Evolutionary conservation across 2,113 vertebrate species (phyloP).

Genomic region (Fukomys damarensis): DNA sequence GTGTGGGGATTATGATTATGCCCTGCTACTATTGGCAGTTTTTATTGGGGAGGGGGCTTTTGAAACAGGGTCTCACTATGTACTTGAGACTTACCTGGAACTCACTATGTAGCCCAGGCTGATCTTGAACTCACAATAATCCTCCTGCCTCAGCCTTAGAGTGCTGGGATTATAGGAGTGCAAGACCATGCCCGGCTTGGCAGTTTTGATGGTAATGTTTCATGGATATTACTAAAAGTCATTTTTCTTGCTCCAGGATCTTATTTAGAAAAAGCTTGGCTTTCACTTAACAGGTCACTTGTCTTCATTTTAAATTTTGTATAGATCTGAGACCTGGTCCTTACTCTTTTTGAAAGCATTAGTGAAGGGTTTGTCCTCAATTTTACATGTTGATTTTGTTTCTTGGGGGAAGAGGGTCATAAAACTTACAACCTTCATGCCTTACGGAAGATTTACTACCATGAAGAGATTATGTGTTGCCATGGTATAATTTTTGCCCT

Average conservation of each 20-base stretch:
- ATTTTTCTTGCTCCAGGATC: not conserved
- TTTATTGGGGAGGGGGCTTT: no score
- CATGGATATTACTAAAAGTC: slow-evolving; percentile 29
- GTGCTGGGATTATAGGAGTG: no score
- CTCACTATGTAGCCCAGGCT: no score
- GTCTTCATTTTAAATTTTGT: slow-evolving; percentile 41
- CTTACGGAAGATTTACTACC: not conserved
- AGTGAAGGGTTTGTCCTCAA: not conserved
- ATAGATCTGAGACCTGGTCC: not conserved
- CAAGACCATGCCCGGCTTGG: no score
- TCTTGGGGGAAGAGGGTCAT: not conserved
- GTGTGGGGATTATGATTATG: no score
- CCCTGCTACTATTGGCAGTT: not conserved
- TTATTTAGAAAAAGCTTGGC: not conserved
- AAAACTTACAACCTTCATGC: slow-evolving; percentile 13
- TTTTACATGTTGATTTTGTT: slow-evolving; percentile 20
- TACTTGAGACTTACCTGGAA: no score
- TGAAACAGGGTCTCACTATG: no score
- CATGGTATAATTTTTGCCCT: slow-evolving; percentile 23
- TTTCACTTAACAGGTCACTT: not conserved
- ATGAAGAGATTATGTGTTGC: not conserved
- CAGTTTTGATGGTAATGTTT: not conserved
- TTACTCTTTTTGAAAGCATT: slow-evolving; percentile 52
- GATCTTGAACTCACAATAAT: no score
- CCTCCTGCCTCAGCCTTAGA: no score